Conservation (phyloP, 2,797 vertebrate species). For the Chloroceryle amazona region DNA sequence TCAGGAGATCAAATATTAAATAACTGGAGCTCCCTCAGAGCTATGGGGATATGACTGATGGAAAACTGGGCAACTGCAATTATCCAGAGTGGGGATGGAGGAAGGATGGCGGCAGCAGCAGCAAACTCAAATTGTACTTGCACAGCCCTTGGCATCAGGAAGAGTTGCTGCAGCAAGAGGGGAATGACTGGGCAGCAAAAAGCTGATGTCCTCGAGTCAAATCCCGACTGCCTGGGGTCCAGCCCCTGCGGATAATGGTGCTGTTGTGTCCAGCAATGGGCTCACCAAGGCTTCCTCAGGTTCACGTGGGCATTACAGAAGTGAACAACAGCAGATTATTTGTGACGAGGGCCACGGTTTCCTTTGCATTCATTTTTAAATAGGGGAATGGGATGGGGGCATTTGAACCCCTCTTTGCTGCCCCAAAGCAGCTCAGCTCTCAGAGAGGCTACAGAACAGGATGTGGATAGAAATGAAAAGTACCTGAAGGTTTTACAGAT, state of each 20-base stretch:
- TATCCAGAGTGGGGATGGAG: background rate
- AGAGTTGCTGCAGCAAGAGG: background rate
- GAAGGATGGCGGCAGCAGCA: background rate
- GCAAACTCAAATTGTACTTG: background rate
- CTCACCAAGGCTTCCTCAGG: rapidly evolving
- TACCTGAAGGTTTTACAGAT: background rate
- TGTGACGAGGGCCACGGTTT: background rate
- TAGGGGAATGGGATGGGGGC: background rate
- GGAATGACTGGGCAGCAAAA: background rate
- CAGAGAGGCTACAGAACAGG: background rate
- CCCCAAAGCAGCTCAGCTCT: background rate
- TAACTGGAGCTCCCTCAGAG: background rate
- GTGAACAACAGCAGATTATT: background rate
- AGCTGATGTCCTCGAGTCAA: background rate
- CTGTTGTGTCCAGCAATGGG: background rate
- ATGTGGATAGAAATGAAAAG: rapidly evolving
- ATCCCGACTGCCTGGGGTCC: background rate
- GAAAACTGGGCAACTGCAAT: background rate
- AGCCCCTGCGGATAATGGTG: background rate
- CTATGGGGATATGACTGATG: rapidly evolving
- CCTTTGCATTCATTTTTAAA: background rate
- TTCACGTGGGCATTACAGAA: background rate
- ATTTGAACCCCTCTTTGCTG: background rate
- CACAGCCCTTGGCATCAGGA: background rate
- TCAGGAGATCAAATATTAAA: background rate